Evolutionary conservation across 1,140 invertebrate genomes (phyloP).

Genomic region (Neodiprion fabricii): DNA sequence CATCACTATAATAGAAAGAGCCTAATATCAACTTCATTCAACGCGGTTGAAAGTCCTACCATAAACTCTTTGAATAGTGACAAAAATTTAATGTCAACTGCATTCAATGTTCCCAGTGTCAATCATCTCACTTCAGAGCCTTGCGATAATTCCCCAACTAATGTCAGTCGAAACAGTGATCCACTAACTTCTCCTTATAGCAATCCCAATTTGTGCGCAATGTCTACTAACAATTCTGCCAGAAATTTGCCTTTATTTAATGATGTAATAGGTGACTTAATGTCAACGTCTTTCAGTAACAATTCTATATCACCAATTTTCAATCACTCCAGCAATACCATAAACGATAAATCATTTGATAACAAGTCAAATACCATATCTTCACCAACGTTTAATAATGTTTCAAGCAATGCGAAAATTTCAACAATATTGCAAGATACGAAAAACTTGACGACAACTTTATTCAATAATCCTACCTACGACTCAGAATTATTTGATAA

Average conservation of each 20-base stretch:
- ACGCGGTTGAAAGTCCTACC: slow-evolving; percentile 27
- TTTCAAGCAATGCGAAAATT: background rate
- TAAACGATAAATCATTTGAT: slow-evolving; percentile 15
- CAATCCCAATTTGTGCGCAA: slow-evolving; percentile 4
- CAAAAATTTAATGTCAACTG: slow-evolving; percentile 38
- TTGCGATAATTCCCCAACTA: slow-evolving; percentile 32
- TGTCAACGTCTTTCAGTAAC: slow-evolving; percentile 42
- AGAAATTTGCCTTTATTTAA: slow-evolving; percentile 17
- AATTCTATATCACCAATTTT: background rate
- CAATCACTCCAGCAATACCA: slow-evolving; percentile 17
- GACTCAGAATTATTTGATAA: slow-evolving; percentile 33
- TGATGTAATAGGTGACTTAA: slow-evolving; percentile 39
- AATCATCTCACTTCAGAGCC: slow-evolving; percentile 22
- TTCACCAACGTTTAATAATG: background rate
- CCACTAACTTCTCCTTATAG: slow-evolving; percentile 19
- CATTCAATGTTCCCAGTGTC: slow-evolving; percentile 40
- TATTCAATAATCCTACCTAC: slow-evolving; percentile 38
- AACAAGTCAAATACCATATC: background rate
- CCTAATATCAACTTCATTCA: slow-evolving; percentile 45
- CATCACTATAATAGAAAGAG: slow-evolving; percentile 39
- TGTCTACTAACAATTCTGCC: background rate
- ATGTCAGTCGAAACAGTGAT: slow-evolving; percentile 25
- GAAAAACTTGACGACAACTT: slow-evolving; percentile 37
- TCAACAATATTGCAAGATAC: slow-evolving; percentile 21
- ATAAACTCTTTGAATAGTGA: slow-evolving; percentile 31